Percentiles rank a stretch among this genome's conserved stretches.
phyloP scores from a whole-genome alignment of 2,888 invertebrate genomes.

The Cheiracanthium punctorium region DNA sequence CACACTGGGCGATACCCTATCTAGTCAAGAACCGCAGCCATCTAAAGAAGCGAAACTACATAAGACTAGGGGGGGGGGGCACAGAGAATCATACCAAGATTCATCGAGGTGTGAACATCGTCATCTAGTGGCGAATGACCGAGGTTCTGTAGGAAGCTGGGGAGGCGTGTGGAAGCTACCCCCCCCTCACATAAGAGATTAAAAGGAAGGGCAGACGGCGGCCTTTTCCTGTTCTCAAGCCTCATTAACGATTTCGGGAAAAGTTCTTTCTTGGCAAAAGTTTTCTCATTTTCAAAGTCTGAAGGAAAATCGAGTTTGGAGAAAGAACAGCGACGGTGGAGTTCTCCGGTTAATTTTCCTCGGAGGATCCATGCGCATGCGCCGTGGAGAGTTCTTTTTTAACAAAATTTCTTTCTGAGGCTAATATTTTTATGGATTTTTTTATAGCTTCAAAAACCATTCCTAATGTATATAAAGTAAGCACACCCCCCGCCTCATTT shows the following conservation, averaged over 20 bases:
- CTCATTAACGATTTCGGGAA: neutral
- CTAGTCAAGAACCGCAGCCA: neutral
- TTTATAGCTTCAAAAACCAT: no score
- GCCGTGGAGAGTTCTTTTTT: no score
- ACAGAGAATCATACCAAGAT: neutral
- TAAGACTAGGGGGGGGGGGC: neutral
- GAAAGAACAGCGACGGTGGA: neutral
- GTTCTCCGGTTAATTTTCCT: neutral
- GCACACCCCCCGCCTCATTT: no score
- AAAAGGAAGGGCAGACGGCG: neutral
- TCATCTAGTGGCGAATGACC: neutral
- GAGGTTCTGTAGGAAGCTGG: neutral
- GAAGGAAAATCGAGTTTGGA: neutral
- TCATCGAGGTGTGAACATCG: neutral
- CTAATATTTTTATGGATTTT: no score
- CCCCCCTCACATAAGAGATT: neutral
- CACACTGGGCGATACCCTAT: no score
- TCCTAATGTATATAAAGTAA: no score
- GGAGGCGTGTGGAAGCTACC: neutral
- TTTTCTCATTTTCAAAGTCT: slow-evolving; percentile 15
- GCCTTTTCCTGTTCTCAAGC: slow-evolving; percentile 5
- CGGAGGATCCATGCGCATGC: no score
- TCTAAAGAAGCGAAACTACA: neutral
- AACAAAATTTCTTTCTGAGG: no score
- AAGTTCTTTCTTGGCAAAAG: neutral